phyloP scores from a whole-genome alignment of 2,888 invertebrate species.

The Pyrrhia umbra region DNA sequence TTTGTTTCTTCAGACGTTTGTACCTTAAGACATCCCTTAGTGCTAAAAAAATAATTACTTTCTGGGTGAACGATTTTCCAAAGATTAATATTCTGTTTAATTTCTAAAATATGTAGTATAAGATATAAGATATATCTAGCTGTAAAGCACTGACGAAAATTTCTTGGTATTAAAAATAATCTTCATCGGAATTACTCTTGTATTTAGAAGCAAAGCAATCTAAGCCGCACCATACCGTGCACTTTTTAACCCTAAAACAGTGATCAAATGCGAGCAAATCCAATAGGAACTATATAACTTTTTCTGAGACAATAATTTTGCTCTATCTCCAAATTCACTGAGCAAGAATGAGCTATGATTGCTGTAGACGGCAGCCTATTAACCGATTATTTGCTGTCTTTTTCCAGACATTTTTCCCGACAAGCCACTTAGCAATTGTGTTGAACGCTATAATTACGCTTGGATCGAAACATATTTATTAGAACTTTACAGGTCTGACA shows the following conservation, averaged over 20 bases:
- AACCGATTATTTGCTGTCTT: constrained; percentile 18
- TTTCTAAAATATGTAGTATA: too few species aligned
- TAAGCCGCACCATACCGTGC: too few species aligned
- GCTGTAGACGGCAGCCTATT: constrained; percentile 12
- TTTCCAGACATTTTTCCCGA: constrained; percentile 4
- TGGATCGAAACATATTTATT: neutral
- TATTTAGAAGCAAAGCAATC: too few species aligned
- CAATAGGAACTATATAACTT: neutral
- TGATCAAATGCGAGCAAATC: too few species aligned
- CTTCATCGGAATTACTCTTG: too few species aligned
- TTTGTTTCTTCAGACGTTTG: neutral
- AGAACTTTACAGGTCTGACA: neutral
- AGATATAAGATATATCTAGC: too few species aligned
- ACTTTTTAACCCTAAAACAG: too few species aligned
- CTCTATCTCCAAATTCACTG: constrained; percentile 10
- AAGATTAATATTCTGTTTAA: too few species aligned
- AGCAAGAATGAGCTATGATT: constrained; percentile 4
- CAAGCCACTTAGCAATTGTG: constrained; percentile 3
- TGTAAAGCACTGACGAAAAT: too few species aligned
- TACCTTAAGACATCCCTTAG: neutral
- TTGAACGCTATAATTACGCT: constrained; percentile 3
- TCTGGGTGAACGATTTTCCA: too few species aligned
- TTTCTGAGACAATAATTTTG: neutral
- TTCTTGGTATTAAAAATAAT: too few species aligned
- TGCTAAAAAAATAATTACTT: too few species aligned